Evolutionary conservation across 2,113 vertebrate genomes (phyloP).

Genomic region (Pseudopodoces humilis): DNA sequence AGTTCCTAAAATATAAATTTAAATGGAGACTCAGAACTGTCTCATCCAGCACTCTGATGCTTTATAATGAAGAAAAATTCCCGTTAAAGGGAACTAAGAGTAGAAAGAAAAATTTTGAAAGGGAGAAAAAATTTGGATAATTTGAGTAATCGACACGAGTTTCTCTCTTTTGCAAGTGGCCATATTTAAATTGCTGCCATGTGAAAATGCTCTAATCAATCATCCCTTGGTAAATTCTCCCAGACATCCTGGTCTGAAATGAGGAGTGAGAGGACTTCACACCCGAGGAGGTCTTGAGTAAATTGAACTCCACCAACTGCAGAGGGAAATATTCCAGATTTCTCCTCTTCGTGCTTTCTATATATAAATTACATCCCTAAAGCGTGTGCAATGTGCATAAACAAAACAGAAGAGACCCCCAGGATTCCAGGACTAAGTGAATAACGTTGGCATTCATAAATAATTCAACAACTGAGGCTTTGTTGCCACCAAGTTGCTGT

Average conservation of each 20-base stretch:
- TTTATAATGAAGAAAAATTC: background rate
- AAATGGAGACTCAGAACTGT: background rate
- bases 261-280: background rate
- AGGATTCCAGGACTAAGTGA: background rate
- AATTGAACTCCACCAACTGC: background rate
- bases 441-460: slow-evolving; percentile 28
- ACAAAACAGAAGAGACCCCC: slow-evolving; percentile 20
- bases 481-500: slow-evolving; percentile 31
- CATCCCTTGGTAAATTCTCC: background rate
- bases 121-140: rapidly evolving
- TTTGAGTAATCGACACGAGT: background rate
- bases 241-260: background rate
- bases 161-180: background rate
- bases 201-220: background rate
- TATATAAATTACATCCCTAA: background rate
- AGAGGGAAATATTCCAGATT: slow-evolving; percentile 23
- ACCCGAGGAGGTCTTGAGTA: background rate
- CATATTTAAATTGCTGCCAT: rapidly evolving
- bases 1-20: background rate
- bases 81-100: background rate
- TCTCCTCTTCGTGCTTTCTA: background rate
- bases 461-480: slow-evolving; percentile 36
- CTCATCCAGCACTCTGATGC: background rate
- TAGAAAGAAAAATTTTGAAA: background rate
- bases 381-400: background rate